phyloP scores from a whole-genome alignment of 2,888 invertebrate species.

The Augiades crinisus region DNA sequence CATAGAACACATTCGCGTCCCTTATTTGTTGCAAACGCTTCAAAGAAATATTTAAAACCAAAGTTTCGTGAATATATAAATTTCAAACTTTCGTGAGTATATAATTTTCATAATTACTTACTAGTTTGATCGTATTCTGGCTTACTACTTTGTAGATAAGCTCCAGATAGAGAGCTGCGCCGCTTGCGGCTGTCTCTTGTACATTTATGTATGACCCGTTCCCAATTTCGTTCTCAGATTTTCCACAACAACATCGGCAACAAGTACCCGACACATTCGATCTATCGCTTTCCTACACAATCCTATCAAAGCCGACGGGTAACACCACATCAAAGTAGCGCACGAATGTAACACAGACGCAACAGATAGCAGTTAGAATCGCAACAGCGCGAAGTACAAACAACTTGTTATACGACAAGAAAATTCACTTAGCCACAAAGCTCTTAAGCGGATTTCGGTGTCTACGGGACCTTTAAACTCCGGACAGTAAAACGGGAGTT shows the following conservation, averaged over 20 bases:
- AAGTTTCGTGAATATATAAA: no score
- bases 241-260: not conserved
- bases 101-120: no score
- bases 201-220: not conserved
- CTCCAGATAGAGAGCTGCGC: no score
- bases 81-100: no score
- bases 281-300: not conserved
- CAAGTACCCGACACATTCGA: not conserved
- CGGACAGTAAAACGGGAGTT: conserved; percentile 24
- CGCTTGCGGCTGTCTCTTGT: no score
- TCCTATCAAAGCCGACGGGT: not conserved
- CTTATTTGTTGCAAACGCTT: no score
- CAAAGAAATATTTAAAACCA: no score
- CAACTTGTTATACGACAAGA: conserved; percentile 38
- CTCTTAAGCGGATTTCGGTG: conserved; percentile 42
- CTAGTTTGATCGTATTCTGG: no score
- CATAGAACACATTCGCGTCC: no score
- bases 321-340: conserved; percentile 13
- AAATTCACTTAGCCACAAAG: conserved; percentile 45
- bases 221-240: not conserved
- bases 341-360: conserved; percentile 9
- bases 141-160: no score
- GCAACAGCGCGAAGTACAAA: conserved; percentile 11
- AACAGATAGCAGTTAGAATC: conserved; percentile 18
- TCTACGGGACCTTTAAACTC: conserved; percentile 44